Evolutionary conservation across 2,888 invertebrate species (phyloP), one percentile per base, ranked within the genome.

Genomic region (Thera obeliscata): DNA sequence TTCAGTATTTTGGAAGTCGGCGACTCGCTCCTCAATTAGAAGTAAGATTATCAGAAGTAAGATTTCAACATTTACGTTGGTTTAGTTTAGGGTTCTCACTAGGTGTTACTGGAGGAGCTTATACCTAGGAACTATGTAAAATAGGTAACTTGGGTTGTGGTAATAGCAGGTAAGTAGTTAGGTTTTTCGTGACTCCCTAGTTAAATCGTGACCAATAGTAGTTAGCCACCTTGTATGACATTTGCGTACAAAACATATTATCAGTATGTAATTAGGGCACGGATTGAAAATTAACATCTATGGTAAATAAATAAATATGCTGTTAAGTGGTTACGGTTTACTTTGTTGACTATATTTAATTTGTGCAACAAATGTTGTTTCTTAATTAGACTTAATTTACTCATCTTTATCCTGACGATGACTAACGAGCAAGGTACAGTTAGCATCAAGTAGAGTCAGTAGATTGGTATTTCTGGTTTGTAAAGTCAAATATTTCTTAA

Each of bases 181-280:
- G 71, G 67, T 71, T 78, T 83, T 82, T 81, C 84, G 83, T 80
- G 81, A 82, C 82, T 52, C 33, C 9, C 9, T 76, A 73, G 43
- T 52, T 55, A 61, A 73, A 78, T 80, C 67, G 67, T 74, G 75
- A 66, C 61, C 54, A 64, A 64, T 33, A 52, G 9, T 52, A 52
- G 6, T 64, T 41, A 61, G 35, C 61, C 57, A 57, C 6, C 43
- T 61, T 58, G 38, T 56, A 57, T 56, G 57, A 70, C 61, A 66
- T 79, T 67, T 79, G 78, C 83, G 74, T 76, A 73, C 74, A 50
- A 62, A 76, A 66, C 66, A 66, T 72, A 80, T 81, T 86, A 83
- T 79, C 72, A 50, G 69, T 76, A 7, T 9, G 43, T 62, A 64
- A 83, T 83, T 83, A 81, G 78, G 77, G 76, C 78, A 73, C 69